Percentiles rank a stretch among this genome's conserved stretches.
These are phyloP conservation scores for Capra hircus DNA, from an alignment of 2,113 vertebrate genomes.

Conservation along the genomic window DNA sequence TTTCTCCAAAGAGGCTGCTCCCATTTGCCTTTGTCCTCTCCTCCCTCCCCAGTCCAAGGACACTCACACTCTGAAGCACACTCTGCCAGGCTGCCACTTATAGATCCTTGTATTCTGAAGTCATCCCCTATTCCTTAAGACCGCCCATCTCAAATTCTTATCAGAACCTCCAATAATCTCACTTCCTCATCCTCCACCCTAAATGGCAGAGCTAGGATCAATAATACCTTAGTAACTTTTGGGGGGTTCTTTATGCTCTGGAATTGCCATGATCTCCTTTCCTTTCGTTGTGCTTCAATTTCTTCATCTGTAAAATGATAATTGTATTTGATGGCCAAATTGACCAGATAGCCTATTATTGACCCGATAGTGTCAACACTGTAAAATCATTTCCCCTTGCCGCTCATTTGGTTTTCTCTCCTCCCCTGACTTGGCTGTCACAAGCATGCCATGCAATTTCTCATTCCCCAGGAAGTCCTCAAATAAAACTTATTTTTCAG, in stretches of 20 bases:
- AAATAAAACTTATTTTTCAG: constrained; percentile 40
- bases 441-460: neutral
- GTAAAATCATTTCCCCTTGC: neutral
- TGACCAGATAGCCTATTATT: neutral
- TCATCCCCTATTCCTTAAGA: neutral
- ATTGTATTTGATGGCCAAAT: neutral
- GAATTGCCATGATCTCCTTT: neutral
- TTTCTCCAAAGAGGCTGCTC: neutral
- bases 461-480: constrained; percentile 46
- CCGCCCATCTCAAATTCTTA: neutral
- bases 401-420: neutral
- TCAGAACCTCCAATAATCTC: neutral
- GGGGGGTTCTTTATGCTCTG: neutral
- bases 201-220: neutral
- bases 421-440: constrained; percentile 21
- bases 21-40: neutral
- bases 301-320: neutral
- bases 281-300: neutral
- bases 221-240: neutral
- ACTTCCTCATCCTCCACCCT: neutral
- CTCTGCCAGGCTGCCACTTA: neutral
- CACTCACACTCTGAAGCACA: neutral
- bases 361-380: neutral
- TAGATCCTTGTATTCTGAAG: neutral
- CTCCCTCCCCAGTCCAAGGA: no score